Conservation (phyloP, 2,797 vertebrate species). For the Poeciliopsis presidionis region DNA sequence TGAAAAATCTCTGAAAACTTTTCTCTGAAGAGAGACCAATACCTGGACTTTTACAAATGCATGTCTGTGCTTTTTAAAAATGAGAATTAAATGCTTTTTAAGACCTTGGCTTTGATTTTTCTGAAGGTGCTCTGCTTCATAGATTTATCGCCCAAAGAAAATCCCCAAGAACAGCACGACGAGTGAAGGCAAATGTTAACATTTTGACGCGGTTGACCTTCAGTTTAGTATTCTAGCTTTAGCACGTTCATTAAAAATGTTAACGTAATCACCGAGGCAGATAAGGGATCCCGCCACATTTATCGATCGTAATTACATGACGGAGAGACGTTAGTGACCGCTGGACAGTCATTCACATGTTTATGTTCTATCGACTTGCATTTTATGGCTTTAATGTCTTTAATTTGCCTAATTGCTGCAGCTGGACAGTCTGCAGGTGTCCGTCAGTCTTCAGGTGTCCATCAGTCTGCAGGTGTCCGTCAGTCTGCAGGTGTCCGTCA, state of each 20-base stretch:
- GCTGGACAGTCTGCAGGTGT: too few relatives aligned
- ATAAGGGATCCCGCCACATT: too few relatives aligned
- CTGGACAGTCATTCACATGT: neutral
- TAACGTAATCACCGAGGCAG: too few relatives aligned
- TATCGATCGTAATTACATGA: neutral
- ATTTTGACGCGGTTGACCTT: too few relatives aligned
- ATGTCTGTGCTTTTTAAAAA: conserved; percentile 13
- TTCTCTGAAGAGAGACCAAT: conserved; percentile 1
- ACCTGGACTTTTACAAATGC: conserved; percentile 1
- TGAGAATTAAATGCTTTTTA: conserved; percentile 9
- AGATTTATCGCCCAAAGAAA: neutral
- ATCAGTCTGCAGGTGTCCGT: too few relatives aligned
- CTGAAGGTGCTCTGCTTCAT: neutral
- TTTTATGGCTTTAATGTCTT: neutral
- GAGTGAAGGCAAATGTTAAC: neutral
- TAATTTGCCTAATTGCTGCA: neutral
- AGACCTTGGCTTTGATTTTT: conserved; percentile 13
- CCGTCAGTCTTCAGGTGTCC: too few relatives aligned
- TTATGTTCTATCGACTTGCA: neutral
- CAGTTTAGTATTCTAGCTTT: too few relatives aligned
- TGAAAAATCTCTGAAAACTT: neutral
- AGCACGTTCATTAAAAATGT: too few relatives aligned
- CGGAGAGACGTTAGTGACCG: neutral
- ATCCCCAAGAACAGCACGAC: too few relatives aligned
- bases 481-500: too few relatives aligned